Conservation (phyloP, 2,888 invertebrate genomes). For the Fragum sueziense region DNA sequence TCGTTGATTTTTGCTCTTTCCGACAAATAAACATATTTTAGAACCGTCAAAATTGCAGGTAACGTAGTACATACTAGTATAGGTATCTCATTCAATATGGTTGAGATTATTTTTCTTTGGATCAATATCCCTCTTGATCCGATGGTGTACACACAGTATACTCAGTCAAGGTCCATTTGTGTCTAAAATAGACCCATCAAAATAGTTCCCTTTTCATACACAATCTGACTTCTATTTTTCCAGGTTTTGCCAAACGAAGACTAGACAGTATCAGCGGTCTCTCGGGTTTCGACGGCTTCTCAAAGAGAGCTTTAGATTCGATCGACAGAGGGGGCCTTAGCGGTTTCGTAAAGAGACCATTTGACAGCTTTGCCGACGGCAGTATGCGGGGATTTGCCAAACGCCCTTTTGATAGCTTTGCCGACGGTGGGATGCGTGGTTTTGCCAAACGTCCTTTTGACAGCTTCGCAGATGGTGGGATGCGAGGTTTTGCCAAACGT, state of each 20-base stretch:
- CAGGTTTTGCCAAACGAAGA: slow-evolving; percentile 46
- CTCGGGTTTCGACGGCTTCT: slow-evolving; percentile 33
- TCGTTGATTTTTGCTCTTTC: too few species aligned
- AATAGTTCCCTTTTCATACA: too few species aligned
- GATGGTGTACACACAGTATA: too few species aligned
- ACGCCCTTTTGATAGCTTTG: slow-evolving; percentile 49
- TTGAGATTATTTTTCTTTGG: too few species aligned
- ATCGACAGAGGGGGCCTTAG: slow-evolving; percentile 40
- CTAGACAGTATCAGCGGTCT: slow-evolving; percentile 36
- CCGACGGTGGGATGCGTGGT: slow-evolving; percentile 33
- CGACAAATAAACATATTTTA: too few species aligned
- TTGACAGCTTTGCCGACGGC: slow-evolving; percentile 42
- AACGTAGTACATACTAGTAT: too few species aligned
- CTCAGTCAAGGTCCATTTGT: too few species aligned
- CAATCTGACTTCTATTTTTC: neutral
- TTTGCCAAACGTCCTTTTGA: slow-evolving; percentile 52
- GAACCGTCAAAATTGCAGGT: too few species aligned
- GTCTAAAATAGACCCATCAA: too few species aligned
- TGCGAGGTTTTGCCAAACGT: slow-evolving; percentile 45
- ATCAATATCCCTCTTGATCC: too few species aligned
- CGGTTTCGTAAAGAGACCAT: slow-evolving; percentile 50
- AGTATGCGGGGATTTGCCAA: slow-evolving; percentile 46
- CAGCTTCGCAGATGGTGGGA: slow-evolving; percentile 34
- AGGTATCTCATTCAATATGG: too few species aligned
- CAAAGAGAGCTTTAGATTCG: slow-evolving; percentile 46